These are phyloP conservation scores for Neoarius graeffei DNA, from an alignment of 2,113 vertebrate genomes.

Conservation along the genomic window DNA sequence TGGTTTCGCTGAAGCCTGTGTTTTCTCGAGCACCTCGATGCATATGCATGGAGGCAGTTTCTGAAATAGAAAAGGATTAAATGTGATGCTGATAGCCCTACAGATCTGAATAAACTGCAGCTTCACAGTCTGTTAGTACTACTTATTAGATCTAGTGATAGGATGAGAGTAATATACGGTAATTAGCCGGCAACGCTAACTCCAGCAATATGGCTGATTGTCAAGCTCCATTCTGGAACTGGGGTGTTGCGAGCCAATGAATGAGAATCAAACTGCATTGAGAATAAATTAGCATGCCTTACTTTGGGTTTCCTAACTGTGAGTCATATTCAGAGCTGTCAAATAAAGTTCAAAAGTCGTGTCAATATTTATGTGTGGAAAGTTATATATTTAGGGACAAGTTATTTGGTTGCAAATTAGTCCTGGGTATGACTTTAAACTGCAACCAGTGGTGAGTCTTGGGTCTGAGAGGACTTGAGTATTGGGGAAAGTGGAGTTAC, in stretches of 20 bases:
- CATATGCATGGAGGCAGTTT: constrained; percentile 23
- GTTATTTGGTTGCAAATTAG: not conserved
- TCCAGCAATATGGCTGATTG: constrained; percentile 20
- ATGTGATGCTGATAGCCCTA: constrained; percentile 39
- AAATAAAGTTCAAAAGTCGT: not conserved
- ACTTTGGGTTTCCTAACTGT: constrained; percentile 3
- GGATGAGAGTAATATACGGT: constrained; percentile 25
- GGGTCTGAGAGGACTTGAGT: no score
- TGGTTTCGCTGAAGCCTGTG: constrained; percentile 38
- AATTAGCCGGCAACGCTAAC: constrained; percentile 14
- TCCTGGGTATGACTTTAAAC: no score
- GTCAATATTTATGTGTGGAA: not conserved
- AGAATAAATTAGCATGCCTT: constrained; percentile 14
- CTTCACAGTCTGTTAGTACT: constrained; percentile 36
- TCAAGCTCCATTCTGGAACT: constrained; percentile 3
- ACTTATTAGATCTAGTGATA: constrained; percentile 37
- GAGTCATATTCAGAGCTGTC: not conserved
- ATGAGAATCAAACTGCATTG: constrained; percentile 10
- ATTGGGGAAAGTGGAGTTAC: no score
- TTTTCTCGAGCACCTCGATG: constrained; percentile 25
- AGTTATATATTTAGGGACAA: not conserved
- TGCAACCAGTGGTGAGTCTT: no score
- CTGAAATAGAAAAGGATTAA: constrained; percentile 41
- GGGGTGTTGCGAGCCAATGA: constrained; percentile 1
- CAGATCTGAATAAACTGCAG: constrained; percentile 13